phyloP scores from a whole-genome alignment of 2,797 vertebrate species.

The Falco rusticolus region DNA sequence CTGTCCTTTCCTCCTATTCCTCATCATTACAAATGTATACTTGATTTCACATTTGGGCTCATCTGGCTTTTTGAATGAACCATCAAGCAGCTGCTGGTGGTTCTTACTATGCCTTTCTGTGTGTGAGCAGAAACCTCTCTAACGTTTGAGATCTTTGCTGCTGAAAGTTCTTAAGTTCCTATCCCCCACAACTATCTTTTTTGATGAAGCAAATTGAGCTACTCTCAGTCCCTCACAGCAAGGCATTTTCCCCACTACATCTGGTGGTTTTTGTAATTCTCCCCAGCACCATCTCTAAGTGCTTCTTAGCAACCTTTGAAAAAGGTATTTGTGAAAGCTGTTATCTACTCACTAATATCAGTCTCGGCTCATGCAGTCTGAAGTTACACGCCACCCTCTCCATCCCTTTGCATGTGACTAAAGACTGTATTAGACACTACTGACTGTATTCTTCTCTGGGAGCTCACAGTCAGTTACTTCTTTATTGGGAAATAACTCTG shows the following conservation, averaged over 20 bases:
- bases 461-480: not conserved
- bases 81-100: not conserved
- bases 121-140: not conserved
- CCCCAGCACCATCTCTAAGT: constrained; percentile 8
- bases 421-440: not conserved
- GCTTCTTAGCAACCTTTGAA: constrained; percentile 51
- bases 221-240: constrained; percentile 27
- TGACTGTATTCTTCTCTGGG: not conserved
- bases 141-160: constrained; percentile 15
- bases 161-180: constrained; percentile 17
- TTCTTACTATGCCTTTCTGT: not conserved
- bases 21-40: not conserved
- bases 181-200: not conserved
- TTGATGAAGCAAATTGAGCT: constrained; percentile 9
- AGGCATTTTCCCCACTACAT: not conserved
- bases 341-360: not conserved
- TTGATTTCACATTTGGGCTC: constrained; percentile 27
- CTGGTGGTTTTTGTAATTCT: constrained; percentile 21
- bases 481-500: not conserved
- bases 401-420: not conserved
- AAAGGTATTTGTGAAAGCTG: constrained; percentile 7
- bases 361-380: not conserved
- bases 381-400: constrained; percentile 26
- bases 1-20: not conserved
- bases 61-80: not conserved